These are phyloP conservation scores for Cistogaster globosa DNA, from an alignment of 2,888 invertebrate genomes.

Conservation along the genomic window DNA sequence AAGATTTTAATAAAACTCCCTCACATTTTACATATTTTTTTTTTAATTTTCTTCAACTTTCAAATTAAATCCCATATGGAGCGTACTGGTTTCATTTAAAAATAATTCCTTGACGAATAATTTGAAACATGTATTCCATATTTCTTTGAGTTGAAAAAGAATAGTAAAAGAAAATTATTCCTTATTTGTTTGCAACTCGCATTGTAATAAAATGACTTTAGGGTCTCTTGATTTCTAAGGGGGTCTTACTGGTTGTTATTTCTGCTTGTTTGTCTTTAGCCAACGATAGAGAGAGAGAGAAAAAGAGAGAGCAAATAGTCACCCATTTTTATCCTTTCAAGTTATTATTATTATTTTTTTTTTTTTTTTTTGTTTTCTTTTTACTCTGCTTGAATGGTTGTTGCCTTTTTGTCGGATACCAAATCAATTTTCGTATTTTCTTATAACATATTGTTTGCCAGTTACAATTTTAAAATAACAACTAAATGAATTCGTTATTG, in stretches of 20 bases:
- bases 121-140: too few species aligned
- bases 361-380: conserved; percentile 27
- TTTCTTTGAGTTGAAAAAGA: too few species aligned
- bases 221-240: conserved; percentile 1
- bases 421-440: conserved; percentile 52
- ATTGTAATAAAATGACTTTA: conserved; percentile 17
- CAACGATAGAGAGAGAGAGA: background rate
- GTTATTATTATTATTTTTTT: background rate
- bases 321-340: background rate
- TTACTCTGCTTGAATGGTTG: conserved; percentile 38
- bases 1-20: too few species aligned
- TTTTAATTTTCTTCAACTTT: too few species aligned
- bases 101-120: too few species aligned
- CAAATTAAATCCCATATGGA: too few species aligned
- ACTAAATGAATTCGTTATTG: conserved; percentile 31
- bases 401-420: conserved; percentile 43
- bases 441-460: conserved; percentile 39
- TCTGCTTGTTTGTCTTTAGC: background rate
- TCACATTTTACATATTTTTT: too few species aligned
- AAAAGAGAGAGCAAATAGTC: background rate
- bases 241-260: conserved; percentile 20
- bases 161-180: too few species aligned
- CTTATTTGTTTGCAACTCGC: too few species aligned
- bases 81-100: too few species aligned
- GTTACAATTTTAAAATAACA: conserved; percentile 30